Conservation (phyloP, 2,113 vertebrate genomes). For the Phoxinus phoxinus region DNA sequence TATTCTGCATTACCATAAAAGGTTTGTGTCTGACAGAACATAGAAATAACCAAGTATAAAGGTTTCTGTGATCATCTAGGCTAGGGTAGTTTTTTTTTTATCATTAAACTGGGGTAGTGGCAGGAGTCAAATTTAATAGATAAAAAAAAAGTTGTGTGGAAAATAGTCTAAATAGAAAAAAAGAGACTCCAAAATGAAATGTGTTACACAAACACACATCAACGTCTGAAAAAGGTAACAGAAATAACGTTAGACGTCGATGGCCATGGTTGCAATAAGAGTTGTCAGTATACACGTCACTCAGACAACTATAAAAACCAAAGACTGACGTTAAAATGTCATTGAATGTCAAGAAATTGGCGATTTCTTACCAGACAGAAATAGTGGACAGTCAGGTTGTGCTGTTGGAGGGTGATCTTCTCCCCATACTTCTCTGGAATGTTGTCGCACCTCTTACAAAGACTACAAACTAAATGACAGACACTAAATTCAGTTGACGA, state of each 20-base stretch:
- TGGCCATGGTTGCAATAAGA: neutral
- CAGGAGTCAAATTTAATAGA: neutral
- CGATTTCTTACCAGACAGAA: constrained; percentile 83
- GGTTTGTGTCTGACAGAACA: neutral
- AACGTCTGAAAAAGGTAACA: neutral
- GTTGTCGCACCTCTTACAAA: constrained; percentile 86
- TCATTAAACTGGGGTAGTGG: neutral
- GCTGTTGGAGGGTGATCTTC: constrained; percentile 81
- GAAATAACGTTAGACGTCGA: too few species aligned
- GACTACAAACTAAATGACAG: constrained; percentile 80
- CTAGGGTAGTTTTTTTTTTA: neutral
- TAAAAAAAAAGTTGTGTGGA: neutral
- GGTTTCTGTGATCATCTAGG: neutral
- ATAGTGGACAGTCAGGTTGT: constrained; percentile 88
- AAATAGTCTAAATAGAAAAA: neutral
- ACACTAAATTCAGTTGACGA: neutral
- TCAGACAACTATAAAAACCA: neutral
- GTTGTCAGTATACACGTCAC: neutral
- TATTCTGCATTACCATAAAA: neutral
- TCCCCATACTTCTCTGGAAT: constrained; percentile 90
- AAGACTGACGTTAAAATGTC: neutral
- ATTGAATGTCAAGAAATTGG: too few species aligned
- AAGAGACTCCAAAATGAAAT: neutral
- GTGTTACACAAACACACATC: neutral
- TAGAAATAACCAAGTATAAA: too few species aligned